Evolutionary conservation across 1,140 invertebrate species (phyloP).

Genomic region (Palaemon carinicauda): DNA sequence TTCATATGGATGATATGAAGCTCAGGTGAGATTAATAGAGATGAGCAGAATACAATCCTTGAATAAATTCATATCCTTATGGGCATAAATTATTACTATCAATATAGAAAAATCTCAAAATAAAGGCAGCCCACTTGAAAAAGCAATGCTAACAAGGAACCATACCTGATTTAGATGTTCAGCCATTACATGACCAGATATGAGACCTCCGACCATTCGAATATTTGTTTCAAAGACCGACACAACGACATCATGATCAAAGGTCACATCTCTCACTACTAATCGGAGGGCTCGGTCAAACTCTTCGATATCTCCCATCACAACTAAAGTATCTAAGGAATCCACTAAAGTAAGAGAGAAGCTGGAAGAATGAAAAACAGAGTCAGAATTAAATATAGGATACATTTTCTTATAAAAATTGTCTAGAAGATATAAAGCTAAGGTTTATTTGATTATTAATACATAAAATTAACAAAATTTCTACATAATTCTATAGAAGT

Average conservation of each 20-base stretch:
- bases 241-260: conserved; percentile 94
- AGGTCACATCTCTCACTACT: conserved; percentile 80
- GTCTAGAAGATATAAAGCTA: too few species aligned
- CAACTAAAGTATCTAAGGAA: conserved; percentile 90
- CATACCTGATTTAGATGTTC: conserved; percentile 57
- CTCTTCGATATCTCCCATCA: conserved; percentile 85
- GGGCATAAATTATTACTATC: too few species aligned
- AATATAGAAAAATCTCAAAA: too few species aligned
- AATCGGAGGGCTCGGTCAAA: conserved; percentile 91
- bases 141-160: not conserved
- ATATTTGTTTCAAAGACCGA: conserved; percentile 99
- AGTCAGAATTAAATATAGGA: not conserved
- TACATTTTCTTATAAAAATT: not conserved
- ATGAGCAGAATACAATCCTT: too few species aligned
- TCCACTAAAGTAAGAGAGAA: conserved; percentile 97
- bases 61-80: too few species aligned
- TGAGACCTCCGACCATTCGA: conserved; percentile 90
- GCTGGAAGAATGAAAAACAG: conserved; percentile 72
- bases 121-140: not conserved
- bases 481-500: too few species aligned
- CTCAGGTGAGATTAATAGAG: too few species aligned
- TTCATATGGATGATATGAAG: too few species aligned
- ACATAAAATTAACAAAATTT: too few species aligned
- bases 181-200: conserved; percentile 92
- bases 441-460: too few species aligned